Evolutionary conservation across 2,113 vertebrate species (phyloP).

Genomic region (Emydocephalus ijimae): DNA sequence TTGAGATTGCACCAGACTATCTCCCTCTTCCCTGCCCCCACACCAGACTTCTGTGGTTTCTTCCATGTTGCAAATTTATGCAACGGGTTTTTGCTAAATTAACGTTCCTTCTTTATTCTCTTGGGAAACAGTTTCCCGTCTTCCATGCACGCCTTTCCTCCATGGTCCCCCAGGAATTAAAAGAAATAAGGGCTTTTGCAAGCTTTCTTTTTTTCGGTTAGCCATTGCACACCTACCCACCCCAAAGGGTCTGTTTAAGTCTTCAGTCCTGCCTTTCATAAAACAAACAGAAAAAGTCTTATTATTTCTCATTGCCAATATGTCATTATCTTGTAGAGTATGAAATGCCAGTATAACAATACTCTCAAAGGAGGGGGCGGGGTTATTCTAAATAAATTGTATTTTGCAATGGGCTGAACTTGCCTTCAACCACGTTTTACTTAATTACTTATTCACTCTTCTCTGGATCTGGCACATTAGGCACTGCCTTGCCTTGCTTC

Average conservation of each 20-base stretch:
- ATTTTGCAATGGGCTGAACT: not conserved
- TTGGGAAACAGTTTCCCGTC: conserved; percentile 17
- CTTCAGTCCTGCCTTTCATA: not conserved
- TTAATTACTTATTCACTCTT: not conserved
- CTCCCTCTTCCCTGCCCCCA: not conserved
- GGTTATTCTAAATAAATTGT: not conserved
- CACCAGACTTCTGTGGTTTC: not conserved
- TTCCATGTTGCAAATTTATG: not conserved
- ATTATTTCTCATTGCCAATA: not conserved
- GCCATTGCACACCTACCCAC: too few species aligned
- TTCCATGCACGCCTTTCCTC: not conserved
- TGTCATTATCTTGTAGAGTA: not conserved
- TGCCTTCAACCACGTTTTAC: not conserved
- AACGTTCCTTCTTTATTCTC: conserved; percentile 6
- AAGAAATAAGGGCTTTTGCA: not conserved
- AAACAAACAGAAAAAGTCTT: too few species aligned
- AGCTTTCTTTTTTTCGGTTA: too few species aligned
- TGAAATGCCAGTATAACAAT: not conserved
- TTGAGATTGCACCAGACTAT: not conserved
- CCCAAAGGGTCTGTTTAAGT: too few species aligned
- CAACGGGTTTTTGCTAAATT: not conserved
- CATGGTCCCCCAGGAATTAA: not conserved
- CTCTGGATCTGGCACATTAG: not conserved
- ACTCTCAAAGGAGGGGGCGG: not conserved
- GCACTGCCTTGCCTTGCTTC: not conserved